Evolutionary conservation across 1,140 invertebrate species (phyloP).

Genomic region (Magallana ariakensis): DNA sequence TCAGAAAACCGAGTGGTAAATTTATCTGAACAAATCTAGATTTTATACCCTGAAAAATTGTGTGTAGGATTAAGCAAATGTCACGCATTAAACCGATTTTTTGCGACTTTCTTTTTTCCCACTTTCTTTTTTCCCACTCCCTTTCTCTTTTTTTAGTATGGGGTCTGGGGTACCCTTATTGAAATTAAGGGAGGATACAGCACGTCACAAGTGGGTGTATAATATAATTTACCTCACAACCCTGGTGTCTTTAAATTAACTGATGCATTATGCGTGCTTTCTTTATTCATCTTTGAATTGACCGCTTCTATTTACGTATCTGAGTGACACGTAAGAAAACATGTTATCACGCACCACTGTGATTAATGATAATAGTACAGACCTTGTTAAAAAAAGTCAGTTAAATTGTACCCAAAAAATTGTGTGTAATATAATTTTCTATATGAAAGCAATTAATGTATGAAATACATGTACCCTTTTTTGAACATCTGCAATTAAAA

Average conservation of each 20-base stretch:
- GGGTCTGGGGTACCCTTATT: background rate
- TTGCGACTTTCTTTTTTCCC: slow-evolving; percentile 8
- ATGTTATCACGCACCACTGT: slow-evolving; percentile 22
- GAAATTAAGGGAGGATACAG: background rate
- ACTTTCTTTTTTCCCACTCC: slow-evolving; percentile 5
- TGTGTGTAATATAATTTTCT: background rate
- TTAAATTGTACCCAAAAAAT: background rate
- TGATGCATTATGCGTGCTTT: slow-evolving; percentile 17
- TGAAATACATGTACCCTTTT: slow-evolving; percentile 29
- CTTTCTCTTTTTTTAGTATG: slow-evolving; percentile 7
- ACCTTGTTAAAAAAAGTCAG: slow-evolving; percentile 22
- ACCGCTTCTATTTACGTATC: slow-evolving; percentile 27
- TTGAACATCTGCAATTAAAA: background rate
- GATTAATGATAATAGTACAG: background rate
- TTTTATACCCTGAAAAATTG: slow-evolving; percentile 21
- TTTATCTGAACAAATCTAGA: background rate
- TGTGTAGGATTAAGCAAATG: slow-evolving; percentile 15
- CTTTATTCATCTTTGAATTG: slow-evolving; percentile 8
- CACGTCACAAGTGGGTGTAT: slow-evolving; percentile 18
- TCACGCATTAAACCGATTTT: slow-evolving; percentile 13
- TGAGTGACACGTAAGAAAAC: slow-evolving; percentile 13
- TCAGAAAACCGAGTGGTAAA: slow-evolving; percentile 1
- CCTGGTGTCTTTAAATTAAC: slow-evolving; percentile 15
- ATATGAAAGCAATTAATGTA: slow-evolving; percentile 21
- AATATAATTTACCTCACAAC: slow-evolving; percentile 13